Conservation (phyloP, 2,888 invertebrate species). For the Dryococelus australis region DNA sequence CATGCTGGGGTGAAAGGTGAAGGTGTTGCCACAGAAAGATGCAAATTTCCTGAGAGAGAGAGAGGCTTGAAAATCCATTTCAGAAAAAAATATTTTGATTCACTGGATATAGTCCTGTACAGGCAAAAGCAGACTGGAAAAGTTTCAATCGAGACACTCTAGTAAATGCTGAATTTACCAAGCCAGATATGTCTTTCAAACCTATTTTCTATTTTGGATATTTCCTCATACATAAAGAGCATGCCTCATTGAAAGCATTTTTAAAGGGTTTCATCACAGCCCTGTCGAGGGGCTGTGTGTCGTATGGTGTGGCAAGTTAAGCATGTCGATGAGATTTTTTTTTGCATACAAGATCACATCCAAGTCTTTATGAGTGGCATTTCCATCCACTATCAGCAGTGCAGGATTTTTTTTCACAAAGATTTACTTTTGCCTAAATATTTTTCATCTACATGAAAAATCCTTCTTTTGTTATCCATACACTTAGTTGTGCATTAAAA, state of each 20-base stretch:
- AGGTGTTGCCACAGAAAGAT: not conserved
- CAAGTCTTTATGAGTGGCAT: slow-evolving; percentile 32
- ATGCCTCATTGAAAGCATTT: slow-evolving; percentile 31
- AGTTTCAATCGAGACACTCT: slow-evolving; percentile 9
- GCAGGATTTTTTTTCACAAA: not conserved
- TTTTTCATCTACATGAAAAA: slow-evolving; percentile 18
- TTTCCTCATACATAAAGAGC: slow-evolving; percentile 25
- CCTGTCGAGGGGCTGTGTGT: not conserved
- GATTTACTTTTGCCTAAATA: not conserved
- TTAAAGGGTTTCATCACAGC: not conserved
- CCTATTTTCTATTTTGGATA: not conserved
- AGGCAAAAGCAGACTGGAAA: slow-evolving; percentile 26
- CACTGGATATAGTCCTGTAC: slow-evolving; percentile 21
- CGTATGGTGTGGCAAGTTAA: slow-evolving; percentile 29
- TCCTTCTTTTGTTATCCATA: slow-evolving; percentile 19
- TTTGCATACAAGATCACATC: slow-evolving; percentile 29
- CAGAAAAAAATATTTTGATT: slow-evolving; percentile 29
- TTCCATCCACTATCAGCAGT: slow-evolving; percentile 26
- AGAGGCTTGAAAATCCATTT: not conserved
- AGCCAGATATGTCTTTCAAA: not conserved
- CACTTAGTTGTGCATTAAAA: not conserved
- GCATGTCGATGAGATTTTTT: not conserved
- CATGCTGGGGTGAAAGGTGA: not conserved
- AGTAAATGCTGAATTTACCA: slow-evolving; percentile 8
- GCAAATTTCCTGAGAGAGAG: no score